These are phyloP conservation scores for Cotesia chilonis DNA, from an alignment of 1,140 invertebrate species.

Conservation along the genomic window DNA sequence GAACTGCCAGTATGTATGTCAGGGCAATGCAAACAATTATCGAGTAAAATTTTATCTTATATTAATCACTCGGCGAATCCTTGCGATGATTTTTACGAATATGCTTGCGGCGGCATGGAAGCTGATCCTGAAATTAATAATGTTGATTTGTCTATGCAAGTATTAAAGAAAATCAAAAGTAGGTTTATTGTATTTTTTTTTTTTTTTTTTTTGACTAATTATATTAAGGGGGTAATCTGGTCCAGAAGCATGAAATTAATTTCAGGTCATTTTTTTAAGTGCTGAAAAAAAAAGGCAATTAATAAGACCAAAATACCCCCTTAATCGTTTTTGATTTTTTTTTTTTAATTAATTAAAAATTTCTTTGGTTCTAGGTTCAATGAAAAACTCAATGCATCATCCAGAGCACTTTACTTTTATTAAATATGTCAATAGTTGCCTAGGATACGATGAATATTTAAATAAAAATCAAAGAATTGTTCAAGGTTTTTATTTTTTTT, in stretches of 20 bases:
- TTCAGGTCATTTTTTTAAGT: too few relatives aligned
- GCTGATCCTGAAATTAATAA: constrained; percentile 45
- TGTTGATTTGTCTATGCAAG: constrained; percentile 25
- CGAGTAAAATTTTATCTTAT: constrained; percentile 60
- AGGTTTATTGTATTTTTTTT: neutral
- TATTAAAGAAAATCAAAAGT: constrained; percentile 44
- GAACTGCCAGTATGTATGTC: constrained; percentile 38
- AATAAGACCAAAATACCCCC: too few relatives aligned
- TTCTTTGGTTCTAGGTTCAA: neutral
- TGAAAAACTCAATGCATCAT: neutral
- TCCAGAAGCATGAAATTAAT: too few relatives aligned
- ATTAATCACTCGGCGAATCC: constrained; percentile 69
- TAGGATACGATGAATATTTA: constrained; percentile 1
- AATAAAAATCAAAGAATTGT: constrained; percentile 1
- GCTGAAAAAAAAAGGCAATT: too few relatives aligned
- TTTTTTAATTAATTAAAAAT: constrained; percentile 5
- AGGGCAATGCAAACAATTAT: constrained; percentile 48
- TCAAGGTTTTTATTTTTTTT: constrained; percentile 14
- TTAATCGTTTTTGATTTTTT: neutral
- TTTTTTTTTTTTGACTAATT: too few relatives aligned
- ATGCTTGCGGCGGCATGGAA: constrained; percentile 67
- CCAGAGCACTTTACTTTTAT: neutral
- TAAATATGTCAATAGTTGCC: neutral
- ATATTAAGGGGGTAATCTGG: too few relatives aligned
- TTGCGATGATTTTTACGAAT: constrained; percentile 74